These are phyloP conservation scores for Brachionus paranguensis DNA, from an alignment of 1,140 invertebrate species.

Conservation along the genomic window DNA sequence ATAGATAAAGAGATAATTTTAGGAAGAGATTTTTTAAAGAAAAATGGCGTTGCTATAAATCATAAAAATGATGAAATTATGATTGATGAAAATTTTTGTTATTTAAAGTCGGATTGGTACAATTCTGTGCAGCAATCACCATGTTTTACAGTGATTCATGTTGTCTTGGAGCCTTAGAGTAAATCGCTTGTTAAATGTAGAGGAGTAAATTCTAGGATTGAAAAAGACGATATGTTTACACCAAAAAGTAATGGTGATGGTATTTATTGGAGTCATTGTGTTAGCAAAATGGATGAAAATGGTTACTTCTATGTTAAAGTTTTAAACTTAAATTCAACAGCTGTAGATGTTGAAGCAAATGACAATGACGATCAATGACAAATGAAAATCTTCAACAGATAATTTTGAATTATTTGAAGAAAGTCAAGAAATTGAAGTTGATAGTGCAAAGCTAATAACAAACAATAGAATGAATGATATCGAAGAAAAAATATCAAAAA, in stretches of 20 bases:
- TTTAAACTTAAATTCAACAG: neutral
- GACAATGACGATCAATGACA: no score
- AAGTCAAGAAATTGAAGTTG: neutral
- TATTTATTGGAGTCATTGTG: neutral
- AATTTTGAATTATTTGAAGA: neutral
- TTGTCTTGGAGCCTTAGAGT: neutral
- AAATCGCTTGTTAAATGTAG: neutral
- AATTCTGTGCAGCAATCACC: neutral
- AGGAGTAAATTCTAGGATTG: neutral
- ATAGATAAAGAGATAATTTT: neutral
- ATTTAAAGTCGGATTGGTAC: neutral
- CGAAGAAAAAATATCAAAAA: neutral
- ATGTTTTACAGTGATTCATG: neutral
- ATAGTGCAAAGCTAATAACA: neutral
- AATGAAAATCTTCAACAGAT: no score
- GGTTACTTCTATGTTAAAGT: neutral
- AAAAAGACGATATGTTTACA: neutral
- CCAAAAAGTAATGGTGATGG: neutral
- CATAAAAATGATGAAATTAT: neutral
- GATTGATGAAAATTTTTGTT: neutral
- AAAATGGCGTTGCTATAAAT: neutral
- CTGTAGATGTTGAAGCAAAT: neutral
- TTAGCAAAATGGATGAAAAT: neutral
- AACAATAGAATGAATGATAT: neutral
- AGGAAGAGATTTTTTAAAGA: neutral